Percentiles rank a stretch among this genome's conserved stretches.
These are phyloP conservation scores for Rhinatrema bivittatum DNA, from an alignment of 2,797 vertebrate genomes.

Conservation along the genomic window DNA sequence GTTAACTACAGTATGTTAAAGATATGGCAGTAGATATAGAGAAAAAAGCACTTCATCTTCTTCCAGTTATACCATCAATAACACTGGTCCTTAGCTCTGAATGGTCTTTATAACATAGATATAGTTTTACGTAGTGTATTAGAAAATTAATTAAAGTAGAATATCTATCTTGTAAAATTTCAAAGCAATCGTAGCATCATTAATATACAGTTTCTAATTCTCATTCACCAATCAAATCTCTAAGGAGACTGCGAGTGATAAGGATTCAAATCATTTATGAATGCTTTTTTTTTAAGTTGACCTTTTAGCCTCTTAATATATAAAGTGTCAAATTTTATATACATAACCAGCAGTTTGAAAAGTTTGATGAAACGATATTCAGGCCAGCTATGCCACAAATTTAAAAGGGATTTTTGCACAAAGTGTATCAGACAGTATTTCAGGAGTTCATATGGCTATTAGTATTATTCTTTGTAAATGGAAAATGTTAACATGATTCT, in stretches of 20 bases:
- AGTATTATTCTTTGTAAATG: too few species aligned
- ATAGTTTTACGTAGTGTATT: constrained; percentile 1
- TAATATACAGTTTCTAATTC: constrained; percentile 1
- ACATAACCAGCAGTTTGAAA: too few species aligned
- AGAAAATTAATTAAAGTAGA: not conserved
- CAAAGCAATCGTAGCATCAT: constrained; percentile 7
- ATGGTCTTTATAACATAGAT: constrained; percentile 4
- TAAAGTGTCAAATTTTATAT: too few species aligned
- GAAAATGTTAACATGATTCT: too few species aligned
- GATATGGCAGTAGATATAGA: constrained; percentile 49
- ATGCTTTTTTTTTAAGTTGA: not conserved
- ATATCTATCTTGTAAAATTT: too few species aligned
- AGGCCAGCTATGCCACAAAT: not conserved
- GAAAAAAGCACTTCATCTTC: constrained; percentile 8
- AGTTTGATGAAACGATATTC: too few species aligned
- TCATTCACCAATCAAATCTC: constrained; percentile 12
- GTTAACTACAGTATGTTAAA: constrained; percentile 72
- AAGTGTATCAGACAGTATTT: too few species aligned
- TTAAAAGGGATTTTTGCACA: not conserved
- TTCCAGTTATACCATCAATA: constrained; percentile 11
- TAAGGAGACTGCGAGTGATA: constrained; percentile 22
- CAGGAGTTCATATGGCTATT: too few species aligned
- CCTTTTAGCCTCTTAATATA: too few species aligned
- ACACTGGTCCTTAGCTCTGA: constrained; percentile 21
- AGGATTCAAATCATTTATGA: too few species aligned